Percentiles rank a stretch among this genome's conserved stretches.
These are phyloP conservation scores for Aphaenogaster rudis DNA, from an alignment of 1,140 invertebrate species.

Conservation along the genomic window DNA sequence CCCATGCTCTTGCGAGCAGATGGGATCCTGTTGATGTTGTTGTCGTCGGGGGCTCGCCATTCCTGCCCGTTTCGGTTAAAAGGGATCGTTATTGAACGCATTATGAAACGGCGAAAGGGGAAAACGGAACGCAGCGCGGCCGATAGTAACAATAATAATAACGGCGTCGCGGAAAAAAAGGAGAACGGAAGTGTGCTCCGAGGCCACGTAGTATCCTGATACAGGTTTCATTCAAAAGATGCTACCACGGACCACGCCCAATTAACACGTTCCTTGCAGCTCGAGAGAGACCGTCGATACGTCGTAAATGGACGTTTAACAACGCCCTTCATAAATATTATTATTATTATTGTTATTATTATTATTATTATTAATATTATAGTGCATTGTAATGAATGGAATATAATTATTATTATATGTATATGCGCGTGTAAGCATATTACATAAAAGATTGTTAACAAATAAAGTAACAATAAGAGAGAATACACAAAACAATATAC, in stretches of 20 bases:
- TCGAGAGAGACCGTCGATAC: slow-evolving; percentile 1
- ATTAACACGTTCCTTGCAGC: slow-evolving; percentile 27
- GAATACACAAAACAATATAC: neutral
- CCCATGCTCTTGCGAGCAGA: slow-evolving; percentile 75
- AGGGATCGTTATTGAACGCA: slow-evolving; percentile 68
- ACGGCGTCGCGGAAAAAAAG: slow-evolving; percentile 33
- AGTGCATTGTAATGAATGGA: neutral
- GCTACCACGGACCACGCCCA: slow-evolving; percentile 86
- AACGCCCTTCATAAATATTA: neutral
- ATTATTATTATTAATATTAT: neutral
- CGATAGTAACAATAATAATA: slow-evolving; percentile 69
- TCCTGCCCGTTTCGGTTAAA: slow-evolving; percentile 77
- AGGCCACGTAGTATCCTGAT: slow-evolving; percentile 82
- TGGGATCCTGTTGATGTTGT: slow-evolving; percentile 84
- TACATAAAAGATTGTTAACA: neutral
- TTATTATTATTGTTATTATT: neutral
- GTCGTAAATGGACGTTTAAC: neutral
- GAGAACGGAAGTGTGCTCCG: slow-evolving; percentile 75
- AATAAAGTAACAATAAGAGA: neutral
- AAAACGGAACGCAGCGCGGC: slow-evolving; percentile 49
- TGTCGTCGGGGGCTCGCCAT: slow-evolving; percentile 84
- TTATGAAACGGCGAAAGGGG: slow-evolving; percentile 61
- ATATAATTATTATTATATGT: neutral
- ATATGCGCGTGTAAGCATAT: neutral
- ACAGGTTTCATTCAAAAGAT: slow-evolving; percentile 85